Percentiles rank a stretch among this genome's conserved stretches.
These are phyloP conservation scores for Lasioglossum calceatum DNA, from an alignment of 2,888 invertebrate genomes.

Conservation along the genomic window DNA sequence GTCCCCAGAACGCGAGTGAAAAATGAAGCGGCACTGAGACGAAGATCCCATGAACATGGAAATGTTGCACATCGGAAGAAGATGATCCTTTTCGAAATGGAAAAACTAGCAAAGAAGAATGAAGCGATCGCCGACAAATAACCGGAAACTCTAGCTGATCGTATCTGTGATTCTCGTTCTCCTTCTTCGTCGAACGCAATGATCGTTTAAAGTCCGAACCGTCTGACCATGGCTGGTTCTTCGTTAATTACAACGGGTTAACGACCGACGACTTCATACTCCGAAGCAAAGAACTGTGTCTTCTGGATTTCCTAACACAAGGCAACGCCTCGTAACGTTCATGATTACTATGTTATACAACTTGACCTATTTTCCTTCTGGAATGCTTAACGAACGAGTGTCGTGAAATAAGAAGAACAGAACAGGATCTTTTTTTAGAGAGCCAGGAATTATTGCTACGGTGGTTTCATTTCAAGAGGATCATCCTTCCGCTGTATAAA, in stretches of 20 bases:
- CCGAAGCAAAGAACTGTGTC: constrained; percentile 27
- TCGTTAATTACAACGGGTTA: constrained; percentile 79
- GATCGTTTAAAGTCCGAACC: constrained; percentile 72
- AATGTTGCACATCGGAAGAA: background rate
- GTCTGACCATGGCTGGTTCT: constrained; percentile 75
- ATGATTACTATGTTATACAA: constrained; percentile 13
- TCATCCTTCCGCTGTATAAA: background rate
- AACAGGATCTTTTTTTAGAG: background rate
- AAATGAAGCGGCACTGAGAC: background rate
- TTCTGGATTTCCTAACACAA: constrained; percentile 17
- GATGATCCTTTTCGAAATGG: background rate
- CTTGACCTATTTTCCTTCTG: background rate
- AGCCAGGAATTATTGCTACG: background rate
- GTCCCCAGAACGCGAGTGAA: background rate
- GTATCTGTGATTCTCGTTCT: constrained; percentile 69
- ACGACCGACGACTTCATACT: constrained; percentile 70
- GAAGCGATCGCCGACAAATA: constrained; percentile 55
- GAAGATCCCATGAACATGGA: background rate
- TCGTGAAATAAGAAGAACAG: background rate
- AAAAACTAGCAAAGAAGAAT: constrained; percentile 5
- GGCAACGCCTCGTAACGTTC: constrained; percentile 12
- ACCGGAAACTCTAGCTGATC: constrained; percentile 77
- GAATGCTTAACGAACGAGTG: constrained; percentile 1
- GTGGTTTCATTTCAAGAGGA: background rate
- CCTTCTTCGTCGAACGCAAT: constrained; percentile 72